Evolutionary conservation across 2,113 vertebrate genomes (phyloP), one percentile per base, ranked within the genome.

Genomic region (Muscicapa adusta): DNA sequence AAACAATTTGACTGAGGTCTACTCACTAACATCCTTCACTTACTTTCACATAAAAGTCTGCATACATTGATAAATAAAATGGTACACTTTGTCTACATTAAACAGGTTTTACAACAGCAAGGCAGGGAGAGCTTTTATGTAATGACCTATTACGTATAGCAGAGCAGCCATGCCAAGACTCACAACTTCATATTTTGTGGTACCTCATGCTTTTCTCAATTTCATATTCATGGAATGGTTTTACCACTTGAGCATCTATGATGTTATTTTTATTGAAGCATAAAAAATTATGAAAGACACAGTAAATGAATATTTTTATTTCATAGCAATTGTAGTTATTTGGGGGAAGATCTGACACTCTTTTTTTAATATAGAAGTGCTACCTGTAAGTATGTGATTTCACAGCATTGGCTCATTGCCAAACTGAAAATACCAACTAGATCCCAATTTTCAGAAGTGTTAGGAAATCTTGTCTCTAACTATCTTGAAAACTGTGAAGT

Each of bases 1-100:
- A 96, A 93, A 85, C 40, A 73, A 96, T 53, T 54, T 85, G 57
- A 58, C n/a, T 88, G 58, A 91, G 53, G 36, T 48, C 43, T 85
- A 62, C 58, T 58, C 36, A 19, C 38, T 54, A 66, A 85, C 9
- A 53, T 75, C 68, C 84, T 87, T 85, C 18, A 90, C 47, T 77
- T 73, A 54, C 29, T 80, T 91, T 48, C 26, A 80, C 72, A 45
- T 60, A 78, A 65, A 89, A 85, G 62, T 85, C 54, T 90, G 54
- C 15, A 50, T 61, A 25, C 13, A 58, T 62, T 85, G 63, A 31
- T 72, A 70, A 83, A 86, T 62, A 91, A 88, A 91, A 83, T 50
- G 10, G 45, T 53, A 88, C 8, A 28, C 40, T 62, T 74, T n/a
- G 18, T 79, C 88, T 43, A 70, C 42, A 57, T 76, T 50, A 88